phyloP scores from a whole-genome alignment of 2,113 vertebrate species.

The Heterocephalus glaber region DNA sequence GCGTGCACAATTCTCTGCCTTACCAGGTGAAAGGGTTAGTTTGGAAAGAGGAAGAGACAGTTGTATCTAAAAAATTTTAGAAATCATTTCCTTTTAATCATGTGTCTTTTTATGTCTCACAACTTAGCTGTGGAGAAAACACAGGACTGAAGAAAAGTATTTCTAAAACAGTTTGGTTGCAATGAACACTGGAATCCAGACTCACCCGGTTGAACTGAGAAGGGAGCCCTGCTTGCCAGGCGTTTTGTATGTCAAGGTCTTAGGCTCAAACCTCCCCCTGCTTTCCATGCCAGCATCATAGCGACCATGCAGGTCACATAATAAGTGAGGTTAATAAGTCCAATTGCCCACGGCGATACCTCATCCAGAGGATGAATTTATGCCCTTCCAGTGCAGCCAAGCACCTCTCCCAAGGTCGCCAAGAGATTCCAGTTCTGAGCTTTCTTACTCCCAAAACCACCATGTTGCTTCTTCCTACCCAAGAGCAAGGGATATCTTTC shows the following conservation, averaged over 20 bases:
- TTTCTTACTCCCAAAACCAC: not conserved
- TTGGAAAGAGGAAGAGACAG: not conserved
- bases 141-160: not conserved
- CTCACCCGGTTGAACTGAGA: not conserved
- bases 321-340: not conserved
- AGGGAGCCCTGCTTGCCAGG: not conserved
- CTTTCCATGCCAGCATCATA: not conserved
- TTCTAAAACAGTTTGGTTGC: not conserved
- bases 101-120: constrained; percentile 1
- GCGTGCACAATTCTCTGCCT: not conserved
- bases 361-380: not conserved
- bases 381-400: not conserved
- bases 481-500: too few relatives aligned
- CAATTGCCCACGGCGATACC: not conserved
- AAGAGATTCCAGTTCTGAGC: not conserved
- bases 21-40: constrained; percentile 6
- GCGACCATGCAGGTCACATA: not conserved
- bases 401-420: not conserved
- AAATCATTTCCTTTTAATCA: not conserved
- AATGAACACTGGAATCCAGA: not conserved
- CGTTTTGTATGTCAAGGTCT: not conserved
- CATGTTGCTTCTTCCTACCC: too few relatives aligned
- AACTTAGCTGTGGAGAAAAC: not conserved
- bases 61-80: not conserved
- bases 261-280: not conserved